Evolutionary conservation across 1,140 invertebrate species (phyloP).

Genomic region (Thalassaphorura encarpata): DNA sequence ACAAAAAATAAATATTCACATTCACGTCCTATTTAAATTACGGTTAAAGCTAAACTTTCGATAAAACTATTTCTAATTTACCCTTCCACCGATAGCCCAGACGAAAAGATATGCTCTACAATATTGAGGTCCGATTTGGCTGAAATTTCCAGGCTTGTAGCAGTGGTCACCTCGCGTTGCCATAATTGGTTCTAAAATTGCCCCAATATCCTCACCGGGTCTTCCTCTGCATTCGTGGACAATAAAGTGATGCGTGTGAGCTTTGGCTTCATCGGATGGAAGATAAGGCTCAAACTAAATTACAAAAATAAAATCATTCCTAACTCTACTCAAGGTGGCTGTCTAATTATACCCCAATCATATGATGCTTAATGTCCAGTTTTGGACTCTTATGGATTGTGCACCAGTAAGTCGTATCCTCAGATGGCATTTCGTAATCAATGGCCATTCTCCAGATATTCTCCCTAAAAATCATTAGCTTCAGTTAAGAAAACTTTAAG

Average conservation of each 20-base stretch:
- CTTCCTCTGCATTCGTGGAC: slow-evolving; percentile 8
- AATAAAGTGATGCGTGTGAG: slow-evolving; percentile 19
- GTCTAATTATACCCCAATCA: slow-evolving; percentile 9
- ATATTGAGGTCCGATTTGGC: neutral
- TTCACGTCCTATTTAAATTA: too few relatives aligned
- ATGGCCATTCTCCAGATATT: too few relatives aligned
- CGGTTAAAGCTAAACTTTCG: too few relatives aligned
- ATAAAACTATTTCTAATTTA: too few relatives aligned
- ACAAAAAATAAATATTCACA: neutral
- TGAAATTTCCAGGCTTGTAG: neutral
- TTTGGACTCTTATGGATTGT: slow-evolving; percentile 13
- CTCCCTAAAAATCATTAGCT: too few relatives aligned
- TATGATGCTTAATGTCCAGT: slow-evolving; percentile 10
- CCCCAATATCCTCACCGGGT: neutral
- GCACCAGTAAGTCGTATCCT: slow-evolving; percentile 17
- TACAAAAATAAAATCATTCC: neutral
- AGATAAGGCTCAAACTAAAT: slow-evolving; percentile 6
- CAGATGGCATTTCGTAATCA: slow-evolving; percentile 14
- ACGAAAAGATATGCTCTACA: slow-evolving; percentile 7
- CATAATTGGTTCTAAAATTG: slow-evolving; percentile 13
- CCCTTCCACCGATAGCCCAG: slow-evolving; percentile 13
- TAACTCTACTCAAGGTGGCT: neutral
- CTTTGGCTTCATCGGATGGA: neutral
- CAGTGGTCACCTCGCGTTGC: neutral
- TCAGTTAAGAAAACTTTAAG: too few relatives aligned